Base-by-base conservation (phyloP, 30 jellyfish, hydroid and myxozoan genomes). In the Euphysa ruthae region DNA sequence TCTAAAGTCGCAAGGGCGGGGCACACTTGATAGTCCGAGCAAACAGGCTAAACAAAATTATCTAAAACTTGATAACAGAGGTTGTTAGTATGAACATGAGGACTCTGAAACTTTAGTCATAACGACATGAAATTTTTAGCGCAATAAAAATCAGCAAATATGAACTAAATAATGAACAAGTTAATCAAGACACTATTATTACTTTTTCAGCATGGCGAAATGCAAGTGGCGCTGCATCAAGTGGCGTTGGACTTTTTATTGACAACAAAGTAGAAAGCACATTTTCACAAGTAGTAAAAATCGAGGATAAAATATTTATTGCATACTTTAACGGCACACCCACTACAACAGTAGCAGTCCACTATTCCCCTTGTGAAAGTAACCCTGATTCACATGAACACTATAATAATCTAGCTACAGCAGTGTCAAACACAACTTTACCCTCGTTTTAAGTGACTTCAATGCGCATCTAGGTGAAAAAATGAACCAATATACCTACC, bases 391-490 rank as follows among this genome's bases (percentile, higher is more conserved):
- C 82, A 12, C 56, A 50, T 4, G 65, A 70, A 26, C 80, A 70
- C 69, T 70, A 70, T 46, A 78, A 56, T 8, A n/a, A 55, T 4
- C 20, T 70, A 6, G 18, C 69, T 25, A 23, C 4, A 29, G 34
- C 7, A 26, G 55, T 7, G 79, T 78, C 24, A 70, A 70, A 54
- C 82, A 70, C 30, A 51, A 70, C 32, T 19, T 70, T 13, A 43
- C 32, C 13, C 12, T 70, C 19, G 82, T 70, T 15, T 29, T 70
- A n/a, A 78, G 80, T 6, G 82, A 70, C 30, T 70, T 23, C 80
- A 54, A 70, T 26, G 82, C 82, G 7, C 69, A 70, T 66, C 12
- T 70, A 8, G 80, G 80, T 26, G 43, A 51, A 29, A 70, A 70
- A 25, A 46, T 6, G n/a, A 64, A 25, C 4, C 46, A 32, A 70